A percentile compares a stretch with the other conserved stretches of the same genome.
These are phyloP conservation scores for Pseudotriccus pelzelni DNA, from an alignment of 2,797 vertebrate species.

Conservation along the genomic window DNA sequence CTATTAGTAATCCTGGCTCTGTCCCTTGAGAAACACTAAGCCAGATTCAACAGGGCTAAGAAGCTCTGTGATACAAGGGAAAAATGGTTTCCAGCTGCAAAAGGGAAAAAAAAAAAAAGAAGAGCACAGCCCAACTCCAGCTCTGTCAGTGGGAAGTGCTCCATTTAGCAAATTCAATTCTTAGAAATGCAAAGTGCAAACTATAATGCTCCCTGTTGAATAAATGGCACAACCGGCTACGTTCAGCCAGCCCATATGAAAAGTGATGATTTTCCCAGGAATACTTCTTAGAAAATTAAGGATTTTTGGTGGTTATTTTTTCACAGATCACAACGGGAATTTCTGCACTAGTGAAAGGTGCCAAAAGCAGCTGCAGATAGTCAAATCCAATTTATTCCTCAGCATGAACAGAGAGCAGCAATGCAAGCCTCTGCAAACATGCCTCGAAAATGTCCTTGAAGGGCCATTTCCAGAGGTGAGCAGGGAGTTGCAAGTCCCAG, in stretches of 20 bases:
- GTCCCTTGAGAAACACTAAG: slow-evolving; percentile 48
- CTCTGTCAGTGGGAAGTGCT: slow-evolving; percentile 18
- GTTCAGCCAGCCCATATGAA: background rate
- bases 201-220: background rate
- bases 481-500: background rate
- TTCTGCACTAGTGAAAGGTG: slow-evolving; percentile 30
- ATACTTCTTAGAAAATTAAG: background rate
- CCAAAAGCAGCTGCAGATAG: slow-evolving; percentile 54
- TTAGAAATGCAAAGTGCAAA: slow-evolving; percentile 33
- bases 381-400: slow-evolving; percentile 52
- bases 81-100: slow-evolving; percentile 37
- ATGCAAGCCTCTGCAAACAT: slow-evolving; percentile 4
- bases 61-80: background rate
- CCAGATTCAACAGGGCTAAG: slow-evolving; percentile 27
- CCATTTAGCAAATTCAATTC: slow-evolving; percentile 33
- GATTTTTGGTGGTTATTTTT: background rate
- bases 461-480: background rate
- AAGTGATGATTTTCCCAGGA: background rate
- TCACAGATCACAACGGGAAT: slow-evolving; percentile 3
- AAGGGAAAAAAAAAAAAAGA: background rate
- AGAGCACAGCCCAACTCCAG: background rate
- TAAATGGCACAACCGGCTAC: background rate
- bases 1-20: background rate
- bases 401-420: slow-evolving; percentile 15
- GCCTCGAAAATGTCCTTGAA: background rate